Base-by-base conservation (phyloP, 2,113 vertebrate species). In the Anhinga rufa region DNA sequence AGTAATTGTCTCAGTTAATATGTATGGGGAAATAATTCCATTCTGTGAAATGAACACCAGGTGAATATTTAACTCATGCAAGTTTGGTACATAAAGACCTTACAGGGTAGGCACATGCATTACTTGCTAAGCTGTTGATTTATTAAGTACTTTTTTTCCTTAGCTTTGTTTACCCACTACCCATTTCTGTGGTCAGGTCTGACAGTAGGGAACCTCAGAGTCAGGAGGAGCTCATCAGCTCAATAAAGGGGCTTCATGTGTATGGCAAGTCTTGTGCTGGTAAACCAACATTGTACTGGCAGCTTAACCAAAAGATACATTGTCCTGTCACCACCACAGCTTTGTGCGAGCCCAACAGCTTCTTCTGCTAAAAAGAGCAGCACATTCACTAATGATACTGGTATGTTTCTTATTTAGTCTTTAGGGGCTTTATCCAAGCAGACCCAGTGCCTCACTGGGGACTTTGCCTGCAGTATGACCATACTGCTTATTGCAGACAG, bases 1-100 rank as follows among this genome's bases (percentile, higher is more conserved):
- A 82, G 89, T 97, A 97, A 97, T 97, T 96, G 93, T 96, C 90
- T 95, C 92, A 92, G 88, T 96, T 94, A 96, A 96, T 77, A 64
- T 87, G 75, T 83, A 81, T 48, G 60, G 94, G 94, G 91, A 94
- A 94, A 88, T 94, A 96, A 97, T 96, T 98, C 95, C 77, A 90
- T 95, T 89, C 97, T 91, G 89, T 96, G 88, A 92, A 97, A 97
- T 86, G 51, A 97, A 97, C 92, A 77, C 52, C 60, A 90, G 95
- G 95, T 95, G 89, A 89, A 90, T 95, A 95, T 93, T 76, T 84
- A 97, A 93, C 83, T 95, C 82, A 21, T 25, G 66, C 16, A 79
- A 54, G 44, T 82, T 84, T 97, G 61, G 93, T 82, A 75, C 54
- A 75, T 71, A 60, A 95, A 88, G 83, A 93, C 76, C 54, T 92